Conservation (phyloP, 2,113 vertebrate species). For the Orthochromis malagaraziensis region DNA sequence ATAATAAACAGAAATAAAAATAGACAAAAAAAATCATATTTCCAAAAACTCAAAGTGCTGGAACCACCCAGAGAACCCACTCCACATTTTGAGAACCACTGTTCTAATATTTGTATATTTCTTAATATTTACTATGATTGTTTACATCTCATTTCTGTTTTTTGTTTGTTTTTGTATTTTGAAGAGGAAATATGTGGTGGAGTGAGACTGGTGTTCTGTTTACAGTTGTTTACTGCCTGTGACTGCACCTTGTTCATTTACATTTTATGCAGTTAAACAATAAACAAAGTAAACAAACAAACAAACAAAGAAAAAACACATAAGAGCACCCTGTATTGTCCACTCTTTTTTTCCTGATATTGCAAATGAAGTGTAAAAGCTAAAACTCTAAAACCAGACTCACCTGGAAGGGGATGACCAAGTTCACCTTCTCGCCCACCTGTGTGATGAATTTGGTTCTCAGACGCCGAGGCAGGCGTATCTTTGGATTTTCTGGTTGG, state of each 20-base stretch:
- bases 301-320: accelerated
- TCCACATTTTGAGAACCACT: not conserved
- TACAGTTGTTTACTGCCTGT: not conserved
- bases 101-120: not conserved
- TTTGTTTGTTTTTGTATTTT: not conserved
- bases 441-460: constrained; percentile 74
- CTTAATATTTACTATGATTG: not conserved
- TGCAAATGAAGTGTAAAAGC: not conserved
- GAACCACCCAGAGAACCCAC: not conserved
- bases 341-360: accelerated
- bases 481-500: constrained; percentile 83
- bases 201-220: not conserved
- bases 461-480: constrained; percentile 82
- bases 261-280: accelerated
- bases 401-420: constrained; percentile 90
- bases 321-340: not conserved
- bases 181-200: accelerated
- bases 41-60: not conserved
- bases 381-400: not conserved
- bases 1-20: not conserved
- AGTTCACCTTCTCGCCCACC: constrained; percentile 84
- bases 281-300: not conserved
- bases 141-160: not conserved
- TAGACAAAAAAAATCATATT: accelerated
- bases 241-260: accelerated